phyloP scores from a whole-genome alignment of 1,140 invertebrate species.

The Scaptomyza graminum region DNA sequence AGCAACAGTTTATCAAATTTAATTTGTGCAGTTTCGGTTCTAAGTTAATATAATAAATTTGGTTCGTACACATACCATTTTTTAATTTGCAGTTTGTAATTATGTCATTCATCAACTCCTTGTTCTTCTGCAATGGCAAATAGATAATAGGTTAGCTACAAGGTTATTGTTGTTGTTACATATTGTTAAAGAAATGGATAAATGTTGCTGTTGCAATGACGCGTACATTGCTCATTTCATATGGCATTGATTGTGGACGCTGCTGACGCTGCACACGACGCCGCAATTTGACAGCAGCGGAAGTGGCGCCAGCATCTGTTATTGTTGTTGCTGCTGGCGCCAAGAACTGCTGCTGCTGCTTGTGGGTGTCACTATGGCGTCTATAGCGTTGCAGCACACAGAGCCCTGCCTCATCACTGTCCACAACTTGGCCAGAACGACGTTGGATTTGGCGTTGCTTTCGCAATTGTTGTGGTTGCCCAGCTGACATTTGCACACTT shows the following conservation, averaged over 20 bases:
- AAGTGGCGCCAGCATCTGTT: slow-evolving; percentile 53
- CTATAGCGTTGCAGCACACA: slow-evolving; percentile 60
- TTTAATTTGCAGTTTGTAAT: slow-evolving; percentile 87
- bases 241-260: slow-evolving; percentile 65
- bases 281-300: slow-evolving; percentile 60
- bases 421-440: slow-evolving; percentile 66
- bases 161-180: slow-evolving; percentile 6
- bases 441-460: slow-evolving; percentile 39
- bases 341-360: slow-evolving; percentile 9
- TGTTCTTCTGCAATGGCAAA: slow-evolving; percentile 88
- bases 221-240: slow-evolving; percentile 71
- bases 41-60: neutral
- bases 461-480: slow-evolving; percentile 6
- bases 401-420: slow-evolving; percentile 44
- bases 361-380: slow-evolving; percentile 47
- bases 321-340: slow-evolving; percentile 8
- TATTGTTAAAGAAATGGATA: slow-evolving; percentile 7
- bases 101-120: slow-evolving; percentile 88
- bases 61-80: slow-evolving; percentile 85
- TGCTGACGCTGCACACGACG: slow-evolving; percentile 54
- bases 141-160: slow-evolving; percentile 35
- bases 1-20: too few relatives aligned
- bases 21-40: too few relatives aligned
- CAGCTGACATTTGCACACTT: slow-evolving; percentile 31
- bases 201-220: slow-evolving; percentile 19